Base-by-base conservation (phyloP, 2,113 vertebrate genomes). In the Nannospalax galili region DNA sequence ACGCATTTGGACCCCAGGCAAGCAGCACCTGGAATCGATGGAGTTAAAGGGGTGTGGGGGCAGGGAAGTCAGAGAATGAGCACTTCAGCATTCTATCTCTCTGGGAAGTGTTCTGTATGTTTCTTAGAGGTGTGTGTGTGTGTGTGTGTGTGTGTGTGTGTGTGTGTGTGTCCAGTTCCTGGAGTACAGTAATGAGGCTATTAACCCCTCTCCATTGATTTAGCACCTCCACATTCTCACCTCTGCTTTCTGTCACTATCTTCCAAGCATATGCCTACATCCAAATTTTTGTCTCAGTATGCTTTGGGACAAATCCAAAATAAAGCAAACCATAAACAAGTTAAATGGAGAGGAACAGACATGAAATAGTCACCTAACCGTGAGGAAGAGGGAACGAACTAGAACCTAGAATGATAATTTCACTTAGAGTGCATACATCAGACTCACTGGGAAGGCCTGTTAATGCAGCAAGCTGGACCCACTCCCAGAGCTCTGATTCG, bases 361-460 rank as follows among this genome's bases (percentile, higher is more conserved):
- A 93, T 81, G 58, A 12, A 91, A 88, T 52, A 52, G 48, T 52
- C 48, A 52, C n/a, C n/a, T n/a, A n/a, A n/a, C n/a, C n/a, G 48
- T 52, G 48, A 52, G 48, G 11, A 52, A 52, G 48, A 52, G 6
- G 11, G 48, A 52, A 52, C 11, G 48, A 52, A 52, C 48, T 52
- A 52, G 48, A 11, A 52, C 48, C 48, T 52, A 52, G 48, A 72
- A 19, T 52, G 3, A 26, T 22, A n/a, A 20, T 26, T 69, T n/a
- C 40, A 32, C 5, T 45, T 32, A 5, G 7, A 48, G 45, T 45
- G 42, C 40, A 65, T 60, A 15, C 56, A 5, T 35, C 74, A 40
- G 32, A 20, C 28, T 79, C n/a, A 14, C 42, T 40, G 35, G 24
- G 19, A 77, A 5, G 0, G 28, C 10, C 30, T 26, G 15, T 4